These are phyloP conservation scores for Bicyclus anynana DNA, from an alignment of 1,140 invertebrate species.

Conservation along the genomic window DNA sequence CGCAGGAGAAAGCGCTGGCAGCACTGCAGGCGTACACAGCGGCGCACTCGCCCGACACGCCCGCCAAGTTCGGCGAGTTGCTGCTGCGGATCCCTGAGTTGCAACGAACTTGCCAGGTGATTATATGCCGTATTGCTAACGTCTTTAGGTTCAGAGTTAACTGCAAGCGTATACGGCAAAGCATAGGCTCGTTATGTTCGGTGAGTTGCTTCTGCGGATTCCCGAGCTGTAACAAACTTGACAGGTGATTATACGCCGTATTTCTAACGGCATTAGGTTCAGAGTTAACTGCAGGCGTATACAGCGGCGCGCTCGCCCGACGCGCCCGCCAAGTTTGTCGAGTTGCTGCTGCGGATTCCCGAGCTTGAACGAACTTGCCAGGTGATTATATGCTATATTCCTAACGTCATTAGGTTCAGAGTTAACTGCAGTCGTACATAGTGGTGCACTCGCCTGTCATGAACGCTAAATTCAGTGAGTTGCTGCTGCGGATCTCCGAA, in stretches of 20 bases:
- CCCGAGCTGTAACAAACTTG: slow-evolving; percentile 96
- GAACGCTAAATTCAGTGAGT: slow-evolving; percentile 96
- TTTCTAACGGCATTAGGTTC: too few relatives aligned
- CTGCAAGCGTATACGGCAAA: slow-evolving; percentile 93
- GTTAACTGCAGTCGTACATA: slow-evolving; percentile 90
- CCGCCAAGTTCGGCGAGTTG: slow-evolving; percentile 96
- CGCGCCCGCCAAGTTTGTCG: slow-evolving; percentile 95
- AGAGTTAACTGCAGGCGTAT: slow-evolving; percentile 86
- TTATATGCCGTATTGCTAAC: background rate
- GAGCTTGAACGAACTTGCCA: slow-evolving; percentile 96
- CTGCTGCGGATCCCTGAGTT: slow-evolving; percentile 95
- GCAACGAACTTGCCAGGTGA: slow-evolving; percentile 93
- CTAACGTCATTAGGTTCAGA: background rate
- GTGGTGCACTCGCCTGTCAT: slow-evolving; percentile 93
- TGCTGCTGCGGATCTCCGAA: slow-evolving; percentile 94
- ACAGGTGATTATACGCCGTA: slow-evolving; percentile 79
- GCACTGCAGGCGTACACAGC: slow-evolving; percentile 95
- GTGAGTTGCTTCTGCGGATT: slow-evolving; percentile 93
- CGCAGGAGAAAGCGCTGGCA: slow-evolving; percentile 95
- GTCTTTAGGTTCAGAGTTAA: background rate
- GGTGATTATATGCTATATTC: slow-evolving; percentile 66
- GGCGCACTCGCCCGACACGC: slow-evolving; percentile 93
- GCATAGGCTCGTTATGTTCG: slow-evolving; percentile 95
- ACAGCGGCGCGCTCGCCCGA: slow-evolving; percentile 94
- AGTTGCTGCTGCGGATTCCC: slow-evolving; percentile 93